Conservation (phyloP, 2,888 invertebrate species). For the Acronicta alni region DNA sequence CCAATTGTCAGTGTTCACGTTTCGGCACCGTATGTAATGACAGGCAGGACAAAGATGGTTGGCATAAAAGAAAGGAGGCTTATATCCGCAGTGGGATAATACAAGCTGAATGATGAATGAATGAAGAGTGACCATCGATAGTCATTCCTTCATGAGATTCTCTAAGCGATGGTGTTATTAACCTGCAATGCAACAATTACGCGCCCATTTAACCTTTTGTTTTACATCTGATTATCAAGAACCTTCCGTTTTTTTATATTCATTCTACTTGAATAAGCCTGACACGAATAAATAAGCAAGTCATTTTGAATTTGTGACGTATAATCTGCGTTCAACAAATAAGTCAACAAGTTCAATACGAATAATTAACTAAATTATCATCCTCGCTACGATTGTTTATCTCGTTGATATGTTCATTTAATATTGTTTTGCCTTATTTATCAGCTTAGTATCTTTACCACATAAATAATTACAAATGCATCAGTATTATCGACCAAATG, state of each 20-base stretch:
- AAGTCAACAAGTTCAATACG: slow-evolving; percentile 2
- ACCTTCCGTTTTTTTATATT: background rate
- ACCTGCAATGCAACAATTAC: background rate
- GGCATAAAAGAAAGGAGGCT: no score
- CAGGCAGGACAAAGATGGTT: no score
- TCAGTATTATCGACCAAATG: background rate
- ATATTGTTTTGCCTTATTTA: slow-evolving; percentile 18
- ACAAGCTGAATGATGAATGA: no score
- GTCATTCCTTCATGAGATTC: no score
- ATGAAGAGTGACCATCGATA: no score
- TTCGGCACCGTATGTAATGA: no score
- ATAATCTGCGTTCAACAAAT: background rate
- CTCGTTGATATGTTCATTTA: slow-evolving; percentile 18
- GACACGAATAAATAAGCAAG: slow-evolving; percentile 12
- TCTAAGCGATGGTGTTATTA: no score
- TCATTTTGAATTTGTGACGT: slow-evolving; percentile 14
- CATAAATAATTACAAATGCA: slow-evolving; percentile 4
- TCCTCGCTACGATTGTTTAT: slow-evolving; percentile 7
- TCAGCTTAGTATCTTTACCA: background rate
- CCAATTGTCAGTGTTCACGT: no score
- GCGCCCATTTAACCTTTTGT: no score
- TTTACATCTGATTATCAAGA: background rate
- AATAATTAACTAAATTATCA: background rate
- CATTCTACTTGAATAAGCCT: slow-evolving; percentile 1
- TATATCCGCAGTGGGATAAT: no score